A percentile compares a stretch with the other conserved stretches of the same genome.
phyloP scores from a whole-genome alignment of 2,113 vertebrate genomes.

The Agapornis roseicollis region DNA sequence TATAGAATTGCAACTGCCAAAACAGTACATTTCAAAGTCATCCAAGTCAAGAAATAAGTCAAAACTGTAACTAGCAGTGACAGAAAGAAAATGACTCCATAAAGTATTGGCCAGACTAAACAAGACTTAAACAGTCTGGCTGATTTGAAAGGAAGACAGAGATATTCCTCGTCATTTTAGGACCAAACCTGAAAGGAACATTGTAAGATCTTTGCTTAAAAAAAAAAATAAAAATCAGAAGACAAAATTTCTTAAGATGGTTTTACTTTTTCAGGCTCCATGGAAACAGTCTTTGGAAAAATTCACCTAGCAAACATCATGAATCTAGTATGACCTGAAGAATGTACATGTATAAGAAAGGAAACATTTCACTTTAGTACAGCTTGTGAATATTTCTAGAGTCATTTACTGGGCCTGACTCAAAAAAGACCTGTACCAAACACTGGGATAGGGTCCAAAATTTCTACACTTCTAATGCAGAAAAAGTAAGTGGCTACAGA shows the following conservation, averaged over 20 bases:
- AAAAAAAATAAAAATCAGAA: not conserved
- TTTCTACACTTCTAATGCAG: not conserved
- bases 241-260: not conserved
- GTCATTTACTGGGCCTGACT: not conserved
- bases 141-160: not conserved
- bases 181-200: not conserved
- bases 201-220: not conserved
- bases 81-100: not conserved
- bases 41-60: not conserved
- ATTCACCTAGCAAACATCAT: not conserved
- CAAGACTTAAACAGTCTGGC: not conserved
- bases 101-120: not conserved
- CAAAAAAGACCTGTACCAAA: not conserved
- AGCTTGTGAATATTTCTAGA: not conserved
- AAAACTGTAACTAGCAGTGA: not conserved
- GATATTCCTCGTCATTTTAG: not conserved
- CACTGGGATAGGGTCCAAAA: not conserved
- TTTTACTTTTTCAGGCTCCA: not conserved
- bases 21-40: not conserved
- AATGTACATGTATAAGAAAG: not conserved
- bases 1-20: not conserved
- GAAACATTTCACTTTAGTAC: not conserved
- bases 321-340: not conserved
- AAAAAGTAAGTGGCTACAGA: not conserved
- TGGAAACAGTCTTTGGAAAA: not conserved